phyloP scores from a whole-genome alignment of 2,113 vertebrate genomes.

The Bostrychus sinensis region DNA sequence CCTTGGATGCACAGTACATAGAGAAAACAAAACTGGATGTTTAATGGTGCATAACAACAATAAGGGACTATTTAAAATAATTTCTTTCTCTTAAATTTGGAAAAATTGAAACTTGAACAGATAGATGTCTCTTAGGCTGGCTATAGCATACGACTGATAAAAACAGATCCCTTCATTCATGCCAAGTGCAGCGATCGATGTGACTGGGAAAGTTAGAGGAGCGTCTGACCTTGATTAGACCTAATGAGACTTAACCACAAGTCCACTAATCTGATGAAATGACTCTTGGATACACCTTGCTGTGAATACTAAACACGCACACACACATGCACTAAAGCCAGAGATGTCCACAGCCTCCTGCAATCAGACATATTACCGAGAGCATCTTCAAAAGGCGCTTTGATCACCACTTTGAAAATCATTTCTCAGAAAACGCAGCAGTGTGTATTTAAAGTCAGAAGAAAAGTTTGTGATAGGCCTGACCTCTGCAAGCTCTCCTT shows the following conservation, averaged over 20 bases:
- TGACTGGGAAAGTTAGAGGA: constrained; percentile 43
- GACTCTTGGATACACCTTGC: constrained; percentile 45
- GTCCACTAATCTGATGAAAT: constrained; percentile 62
- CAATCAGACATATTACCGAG: constrained; percentile 43
- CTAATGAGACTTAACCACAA: constrained; percentile 62
- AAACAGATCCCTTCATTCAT: neutral
- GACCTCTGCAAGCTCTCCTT: constrained; percentile 2
- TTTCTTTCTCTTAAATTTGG: too few relatives aligned
- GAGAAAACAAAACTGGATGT: too few relatives aligned
- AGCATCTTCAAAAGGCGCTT: constrained; percentile 62
- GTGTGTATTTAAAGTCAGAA: constrained; percentile 19
- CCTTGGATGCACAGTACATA: too few relatives aligned
- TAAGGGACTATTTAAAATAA: too few relatives aligned
- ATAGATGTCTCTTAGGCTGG: neutral
- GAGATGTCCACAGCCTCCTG: constrained; percentile 17
- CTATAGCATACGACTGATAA: neutral
- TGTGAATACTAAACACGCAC: constrained; percentile 59
- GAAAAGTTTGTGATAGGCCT: constrained; percentile 25
- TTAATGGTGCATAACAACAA: too few relatives aligned
- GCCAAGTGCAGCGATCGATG: constrained; percentile 39
- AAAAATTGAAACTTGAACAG: neutral
- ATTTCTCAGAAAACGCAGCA: constrained; percentile 33
- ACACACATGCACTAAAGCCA: neutral
- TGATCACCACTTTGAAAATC: constrained; percentile 61
- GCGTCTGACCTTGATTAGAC: constrained; percentile 65